Conservation (phyloP, 2,113 vertebrate genomes). For the Felis catus region DNA sequence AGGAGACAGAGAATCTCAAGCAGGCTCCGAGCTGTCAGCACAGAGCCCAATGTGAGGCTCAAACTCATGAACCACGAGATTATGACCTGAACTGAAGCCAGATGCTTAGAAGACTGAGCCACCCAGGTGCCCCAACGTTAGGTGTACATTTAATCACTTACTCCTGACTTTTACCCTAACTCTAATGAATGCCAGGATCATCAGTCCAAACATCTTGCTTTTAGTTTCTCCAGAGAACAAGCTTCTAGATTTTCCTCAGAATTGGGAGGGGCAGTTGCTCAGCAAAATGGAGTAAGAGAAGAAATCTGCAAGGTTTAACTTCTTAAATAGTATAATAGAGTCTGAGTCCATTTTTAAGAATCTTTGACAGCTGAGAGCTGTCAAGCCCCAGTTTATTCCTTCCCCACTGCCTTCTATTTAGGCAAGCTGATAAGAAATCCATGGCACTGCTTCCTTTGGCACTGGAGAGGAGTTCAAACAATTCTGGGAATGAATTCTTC, state of each 20-base stretch:
- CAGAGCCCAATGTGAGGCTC: no score
- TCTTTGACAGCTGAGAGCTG: neutral
- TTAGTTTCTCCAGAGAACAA: neutral
- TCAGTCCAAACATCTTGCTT: neutral
- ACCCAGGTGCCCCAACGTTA: neutral
- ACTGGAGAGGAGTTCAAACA: neutral
- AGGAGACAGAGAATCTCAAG: no score
- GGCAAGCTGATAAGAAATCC: neutral
- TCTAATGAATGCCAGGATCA: neutral
- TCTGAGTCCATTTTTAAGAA: neutral
- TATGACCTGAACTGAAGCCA: no score
- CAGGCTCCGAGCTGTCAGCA: no score
- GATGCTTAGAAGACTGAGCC: no score
- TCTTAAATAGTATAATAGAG: neutral
- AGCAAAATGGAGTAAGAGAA: neutral
- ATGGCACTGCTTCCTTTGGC: neutral
- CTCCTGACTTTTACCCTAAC: neutral
- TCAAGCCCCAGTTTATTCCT: neutral
- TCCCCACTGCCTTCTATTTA: neutral
- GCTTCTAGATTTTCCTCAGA: neutral
- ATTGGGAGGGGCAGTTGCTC: neutral
- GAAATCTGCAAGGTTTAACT: neutral
- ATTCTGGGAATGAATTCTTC: neutral
- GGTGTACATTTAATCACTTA: neutral
- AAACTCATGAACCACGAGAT: no score